Conservation (phyloP, 1,140 invertebrate genomes). For the Polypedilum pembai region DNA sequence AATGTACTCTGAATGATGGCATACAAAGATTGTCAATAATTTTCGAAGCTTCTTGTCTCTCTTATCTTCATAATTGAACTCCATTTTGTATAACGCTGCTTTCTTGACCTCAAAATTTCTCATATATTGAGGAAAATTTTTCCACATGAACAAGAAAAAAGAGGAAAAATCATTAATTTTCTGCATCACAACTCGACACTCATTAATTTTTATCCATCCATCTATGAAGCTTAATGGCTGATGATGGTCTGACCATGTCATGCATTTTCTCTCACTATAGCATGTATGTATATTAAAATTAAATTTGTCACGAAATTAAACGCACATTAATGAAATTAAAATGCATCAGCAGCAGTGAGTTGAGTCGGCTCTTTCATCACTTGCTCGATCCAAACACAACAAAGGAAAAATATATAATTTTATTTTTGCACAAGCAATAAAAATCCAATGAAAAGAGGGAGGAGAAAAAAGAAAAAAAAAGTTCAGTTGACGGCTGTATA, state of each 20-base stretch:
- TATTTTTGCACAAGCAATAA: not conserved
- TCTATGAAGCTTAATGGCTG: not conserved
- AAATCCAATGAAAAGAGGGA: not conserved
- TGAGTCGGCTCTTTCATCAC: not conserved
- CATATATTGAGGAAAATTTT: not conserved
- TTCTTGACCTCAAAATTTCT: not conserved
- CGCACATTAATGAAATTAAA: slow-evolving; percentile 18
- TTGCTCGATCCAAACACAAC: no score
- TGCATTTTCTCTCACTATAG: not conserved
- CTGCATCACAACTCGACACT: not conserved
- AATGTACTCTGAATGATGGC: not conserved
- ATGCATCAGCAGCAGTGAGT: not conserved
- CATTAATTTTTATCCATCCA: slow-evolving; percentile 14
- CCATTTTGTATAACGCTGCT: not conserved
- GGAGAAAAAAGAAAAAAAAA: no score
- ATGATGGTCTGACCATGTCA: no score
- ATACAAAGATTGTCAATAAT: not conserved
- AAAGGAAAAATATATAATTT: not conserved
- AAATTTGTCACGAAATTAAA: slow-evolving; percentile 14
- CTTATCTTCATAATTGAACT: not conserved
- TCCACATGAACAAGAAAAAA: not conserved
- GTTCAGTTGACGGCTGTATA: no score
- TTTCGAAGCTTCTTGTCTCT: no score
- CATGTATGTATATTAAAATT: not conserved
- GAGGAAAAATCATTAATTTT: not conserved